Evolutionary conservation across 2,888 invertebrate genomes (phyloP), one percentile per base, ranked within the genome.

Genomic region (Cremastobaeus sp.): DNA sequence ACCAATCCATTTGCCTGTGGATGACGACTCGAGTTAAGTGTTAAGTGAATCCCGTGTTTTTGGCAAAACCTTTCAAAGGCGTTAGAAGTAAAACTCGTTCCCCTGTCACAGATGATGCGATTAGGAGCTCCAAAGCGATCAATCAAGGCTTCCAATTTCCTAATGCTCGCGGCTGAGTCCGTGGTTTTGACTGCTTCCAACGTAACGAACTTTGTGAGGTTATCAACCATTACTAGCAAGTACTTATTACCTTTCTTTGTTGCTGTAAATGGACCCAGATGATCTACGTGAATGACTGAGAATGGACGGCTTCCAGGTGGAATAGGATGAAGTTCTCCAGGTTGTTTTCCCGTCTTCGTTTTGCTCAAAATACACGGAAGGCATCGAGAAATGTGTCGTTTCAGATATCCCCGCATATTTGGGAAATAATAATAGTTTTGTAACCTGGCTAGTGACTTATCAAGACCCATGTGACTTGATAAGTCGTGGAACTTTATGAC

Each of bases 1-100:
- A 11, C 47, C 17, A 47, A 9, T 1, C 47, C 47, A 11, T 47
- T 47, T n/a, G 32, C 47, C 18, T 47, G 47, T 6, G 47, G 47
- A 18, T 47, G 47, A 17, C 47, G 30, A 32, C 47, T 47, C n/a
- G 47, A 47, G 11, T 30, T 47, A 11, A 47, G 32, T 1, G 47
- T 47, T 5, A 30, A 6, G 1, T 11, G 30, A 18, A 47, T 30
- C n/a, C 47, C 32, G 9, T 47, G 47, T 17, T 47, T 47, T 1
- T 32, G 12, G 4, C 30, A 15, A 18, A 32, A 47, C 1, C 32
- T 18, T 1, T 6, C 2, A 18, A 47, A 47, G 0, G n/a, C 15
- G n/a, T 47, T 11, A 1, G 17, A 15, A 1, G 32, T 47, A 11
- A 32, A 47, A 3, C 30, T 15, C 1, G 47, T 47, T 8, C 47